phyloP scores from a whole-genome alignment of 1,140 invertebrate species.

The Aphis craccivora region DNA sequence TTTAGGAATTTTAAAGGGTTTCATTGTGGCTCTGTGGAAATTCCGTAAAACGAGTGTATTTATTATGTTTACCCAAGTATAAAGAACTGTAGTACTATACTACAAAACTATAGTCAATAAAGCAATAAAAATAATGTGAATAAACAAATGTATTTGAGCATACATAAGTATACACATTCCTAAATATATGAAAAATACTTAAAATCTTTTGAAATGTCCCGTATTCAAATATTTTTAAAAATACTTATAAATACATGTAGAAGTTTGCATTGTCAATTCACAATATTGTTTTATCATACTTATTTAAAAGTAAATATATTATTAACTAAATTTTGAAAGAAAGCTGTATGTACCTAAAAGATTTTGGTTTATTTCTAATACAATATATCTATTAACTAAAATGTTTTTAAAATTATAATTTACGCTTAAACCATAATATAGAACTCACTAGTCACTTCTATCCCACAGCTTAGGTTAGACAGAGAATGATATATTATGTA shows the following conservation, averaged over 20 bases:
- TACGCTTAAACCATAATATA: background rate
- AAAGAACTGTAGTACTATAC: background rate
- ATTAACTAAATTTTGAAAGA: background rate
- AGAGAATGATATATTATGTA: background rate
- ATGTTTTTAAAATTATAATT: background rate
- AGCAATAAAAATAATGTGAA: background rate
- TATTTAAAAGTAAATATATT: background rate
- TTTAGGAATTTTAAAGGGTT: background rate
- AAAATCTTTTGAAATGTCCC: background rate
- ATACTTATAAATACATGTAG: background rate
- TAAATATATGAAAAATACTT: background rate
- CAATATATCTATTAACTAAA: background rate
- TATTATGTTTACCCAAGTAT: background rate
- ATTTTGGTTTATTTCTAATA: background rate
- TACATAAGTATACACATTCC: background rate
- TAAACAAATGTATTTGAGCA: conserved; percentile 12
- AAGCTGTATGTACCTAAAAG: background rate
- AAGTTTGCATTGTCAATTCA: background rate
- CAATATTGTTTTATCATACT: background rate
- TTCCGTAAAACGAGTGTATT: background rate
- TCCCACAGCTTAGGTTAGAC: background rate
- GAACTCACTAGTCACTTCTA: background rate
- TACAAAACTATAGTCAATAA: background rate
- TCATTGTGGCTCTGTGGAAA: background rate
- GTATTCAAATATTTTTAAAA: background rate